phyloP scores from a whole-genome alignment of 2,113 vertebrate species.

The Tragelaphus scriptus region DNA sequence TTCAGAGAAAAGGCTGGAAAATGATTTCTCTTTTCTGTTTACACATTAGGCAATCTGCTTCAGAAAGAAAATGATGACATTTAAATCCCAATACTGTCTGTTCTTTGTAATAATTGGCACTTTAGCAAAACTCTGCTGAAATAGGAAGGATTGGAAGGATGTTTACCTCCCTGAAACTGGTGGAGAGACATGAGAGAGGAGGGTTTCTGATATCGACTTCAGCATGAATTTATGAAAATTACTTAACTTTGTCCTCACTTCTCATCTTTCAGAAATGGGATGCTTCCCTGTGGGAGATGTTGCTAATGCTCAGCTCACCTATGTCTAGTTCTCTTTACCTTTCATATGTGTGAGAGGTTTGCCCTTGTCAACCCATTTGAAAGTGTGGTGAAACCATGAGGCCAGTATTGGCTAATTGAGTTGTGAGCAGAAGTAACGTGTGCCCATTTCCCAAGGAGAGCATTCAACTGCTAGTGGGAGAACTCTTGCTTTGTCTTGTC shows the following conservation, averaged over 20 bases:
- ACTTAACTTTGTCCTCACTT: background rate
- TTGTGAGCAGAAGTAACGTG: background rate
- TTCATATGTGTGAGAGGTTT: background rate
- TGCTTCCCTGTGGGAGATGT: background rate
- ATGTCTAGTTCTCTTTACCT: background rate
- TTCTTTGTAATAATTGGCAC: conserved; percentile 3
- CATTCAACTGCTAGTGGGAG: background rate
- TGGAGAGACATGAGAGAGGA: background rate
- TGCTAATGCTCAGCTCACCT: background rate
- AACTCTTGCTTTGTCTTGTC: background rate
- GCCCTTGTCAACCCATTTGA: background rate
- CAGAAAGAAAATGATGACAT: conserved; percentile 36
- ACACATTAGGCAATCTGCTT: conserved; percentile 18
- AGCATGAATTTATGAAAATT: background rate
- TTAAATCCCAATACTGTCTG: conserved; percentile 28
- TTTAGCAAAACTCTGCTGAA: background rate
- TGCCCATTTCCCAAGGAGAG: background rate
- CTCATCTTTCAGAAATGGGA: background rate
- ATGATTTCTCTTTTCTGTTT: conserved; percentile 6
- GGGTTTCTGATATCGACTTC: background rate
- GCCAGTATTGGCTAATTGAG: background rate
- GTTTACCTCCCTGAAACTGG: background rate
- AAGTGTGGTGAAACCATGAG: background rate
- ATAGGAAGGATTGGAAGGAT: background rate
- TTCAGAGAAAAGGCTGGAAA: conserved; percentile 10